Evolutionary conservation across 2,888 invertebrate species (phyloP), one percentile per base, ranked within the genome.

Genomic region (Cephus spinipes): DNA sequence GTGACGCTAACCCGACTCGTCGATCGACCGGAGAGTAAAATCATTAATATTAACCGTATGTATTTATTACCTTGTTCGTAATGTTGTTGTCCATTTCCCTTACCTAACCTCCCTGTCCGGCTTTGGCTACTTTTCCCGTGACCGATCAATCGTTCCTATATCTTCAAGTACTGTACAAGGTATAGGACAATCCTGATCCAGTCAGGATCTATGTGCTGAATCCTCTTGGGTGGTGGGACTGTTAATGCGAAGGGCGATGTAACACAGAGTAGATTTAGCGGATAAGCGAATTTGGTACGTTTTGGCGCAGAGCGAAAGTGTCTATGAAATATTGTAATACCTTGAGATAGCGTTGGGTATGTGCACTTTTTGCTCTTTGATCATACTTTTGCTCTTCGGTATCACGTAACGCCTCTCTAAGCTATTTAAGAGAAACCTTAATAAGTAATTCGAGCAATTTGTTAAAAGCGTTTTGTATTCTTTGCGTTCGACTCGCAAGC

Each of bases 21-120:
- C n/a, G 31, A 73, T 71, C 32, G n/a, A 71, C 36, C 73, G 71
- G 71, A 71, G 23, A 34, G 31, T 34, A 73, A 73, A 76, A 68
- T 35, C 76, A 76, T 34, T 77, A 77, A 32, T 68, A 77, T 34
- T 73, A 73, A 68, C 2, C 23, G 9, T 55, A 55, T 77, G 77
- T 77, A 77, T 68, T 77, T 73, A 73, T 77, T 77, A 77, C 30
- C 36, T 69, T 30, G 35, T 68, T 73, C 31, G 55, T 55, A 55
- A 55, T 9, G 23, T 55, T 23, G 55, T 55, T 55, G 55, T 55
- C 55, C 55, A 23, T 23, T 55, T 55, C 1, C 55, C 55, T 23
- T 23, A 55, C 23, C 23, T 55, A 55, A 55, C 40, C 23, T 55
- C 23, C 55, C 6, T 23, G 6, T 55, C 23, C 55, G 23, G 23